Conservation (phyloP, 1,140 invertebrate genomes). For the Conus betulinus region DNA sequence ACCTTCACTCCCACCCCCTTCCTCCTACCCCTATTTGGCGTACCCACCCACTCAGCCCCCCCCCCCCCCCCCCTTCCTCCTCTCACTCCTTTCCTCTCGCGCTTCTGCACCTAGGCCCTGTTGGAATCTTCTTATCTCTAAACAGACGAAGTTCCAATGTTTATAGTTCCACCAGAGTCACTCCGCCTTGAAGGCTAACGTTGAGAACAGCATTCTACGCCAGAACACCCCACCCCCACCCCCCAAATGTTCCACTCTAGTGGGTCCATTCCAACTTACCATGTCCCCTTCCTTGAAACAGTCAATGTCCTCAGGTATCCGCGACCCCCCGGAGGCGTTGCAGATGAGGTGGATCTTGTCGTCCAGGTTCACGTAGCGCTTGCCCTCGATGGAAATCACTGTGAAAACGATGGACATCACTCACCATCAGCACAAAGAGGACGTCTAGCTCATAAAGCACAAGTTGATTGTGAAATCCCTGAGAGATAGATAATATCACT, state of each 20-base stretch:
- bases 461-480: too few species aligned
- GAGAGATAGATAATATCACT: too few species aligned
- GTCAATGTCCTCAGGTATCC: slow-evolving; percentile 65
- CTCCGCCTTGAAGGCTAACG: too few species aligned
- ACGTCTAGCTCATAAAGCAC: too few species aligned
- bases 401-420: not conserved
- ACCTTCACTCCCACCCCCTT: not conserved
- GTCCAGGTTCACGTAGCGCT: slow-evolving; percentile 61
- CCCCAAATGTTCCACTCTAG: not conserved
- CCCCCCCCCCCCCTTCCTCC: too few species aligned
- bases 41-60: not conserved
- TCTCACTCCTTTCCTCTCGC: not conserved
- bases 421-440: not conserved
- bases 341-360: slow-evolving; percentile 59
- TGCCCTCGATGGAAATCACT: slow-evolving; percentile 64
- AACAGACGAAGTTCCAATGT: too few species aligned
- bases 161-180: too few species aligned
- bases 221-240: not conserved
- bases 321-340: slow-evolving; percentile 65
- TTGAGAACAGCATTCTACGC: too few species aligned
- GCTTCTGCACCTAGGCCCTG: too few species aligned
- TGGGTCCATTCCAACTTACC: slow-evolving; percentile 34
- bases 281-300: slow-evolving; percentile 69
- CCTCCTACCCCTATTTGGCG: too few species aligned
- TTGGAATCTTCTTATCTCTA: too few species aligned